Base-by-base conservation (phyloP, 2,888 invertebrate species). In the Anaspis maculata region DNA sequence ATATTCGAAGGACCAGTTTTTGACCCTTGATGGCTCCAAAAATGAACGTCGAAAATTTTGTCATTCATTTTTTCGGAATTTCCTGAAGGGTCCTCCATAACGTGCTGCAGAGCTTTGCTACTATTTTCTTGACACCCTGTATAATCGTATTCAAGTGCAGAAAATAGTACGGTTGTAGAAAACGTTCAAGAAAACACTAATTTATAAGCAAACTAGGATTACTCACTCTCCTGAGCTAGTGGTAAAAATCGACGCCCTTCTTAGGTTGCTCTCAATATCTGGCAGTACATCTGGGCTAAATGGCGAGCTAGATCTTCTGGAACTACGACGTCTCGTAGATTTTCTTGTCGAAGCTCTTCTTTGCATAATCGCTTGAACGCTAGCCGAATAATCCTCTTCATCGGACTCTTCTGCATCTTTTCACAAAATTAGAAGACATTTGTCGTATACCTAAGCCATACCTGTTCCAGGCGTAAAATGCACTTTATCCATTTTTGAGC, bases 151-250 rank as follows among this genome's bases (percentile, higher is more conserved):
- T n/a, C n/a, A n/a, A n/a, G n/a, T n/a, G n/a, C n/a, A n/a, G n/a
- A n/a, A n/a, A n/a, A n/a, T n/a, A n/a, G n/a, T n/a, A n/a, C n/a
- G n/a, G n/a, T n/a, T n/a, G n/a, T n/a, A n/a, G n/a, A n/a, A n/a
- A n/a, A n/a, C 19, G 19, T 19, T 6, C 5, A 19, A 19, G 5
- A 6, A 19, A 5, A 19, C 5, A 19, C 19, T 19, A 19, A 5
- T 9, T 5, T 6, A 6, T 9, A 19, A 19, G 9, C 5, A 28
- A 33, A 27, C 25, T 41, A 25, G 15, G 16, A 11, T 12, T 25
- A 32, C 79, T 72, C 66, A 87, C 87, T 88, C 87, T 61, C 83
- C 88, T 42, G 89, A 90, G 56, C 86, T 88, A 22, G 81, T 85
- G 25, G 89, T 90, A 55, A 82, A 84, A 27, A 79, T 84, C n/a